Evolutionary conservation across 2,888 invertebrate genomes (phyloP).

Genomic region (Ectropis crepuscularia): DNA sequence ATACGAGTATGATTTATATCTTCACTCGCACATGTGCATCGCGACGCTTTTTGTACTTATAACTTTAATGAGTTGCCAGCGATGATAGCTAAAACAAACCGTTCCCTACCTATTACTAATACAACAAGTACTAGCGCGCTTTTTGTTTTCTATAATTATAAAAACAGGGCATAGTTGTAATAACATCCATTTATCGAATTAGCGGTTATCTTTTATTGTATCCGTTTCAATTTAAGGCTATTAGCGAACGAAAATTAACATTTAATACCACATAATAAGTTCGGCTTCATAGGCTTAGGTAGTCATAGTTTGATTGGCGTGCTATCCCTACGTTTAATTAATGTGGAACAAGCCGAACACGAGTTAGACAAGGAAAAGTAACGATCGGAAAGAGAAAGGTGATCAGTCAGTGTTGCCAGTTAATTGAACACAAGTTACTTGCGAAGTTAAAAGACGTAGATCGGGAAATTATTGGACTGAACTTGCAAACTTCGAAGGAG

Average conservation of each 20-base stretch:
- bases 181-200: conserved; percentile 57
- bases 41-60: conserved; percentile 70
- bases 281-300: conserved; percentile 78
- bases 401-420: conserved; percentile 73
- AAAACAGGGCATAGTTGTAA: conserved; percentile 34
- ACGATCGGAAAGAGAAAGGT: conserved; percentile 56
- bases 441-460: conserved; percentile 64
- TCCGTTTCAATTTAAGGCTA: conserved; percentile 72
- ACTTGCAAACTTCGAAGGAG: conserved; percentile 58
- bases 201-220: conserved; percentile 58
- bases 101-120: conserved; percentile 34
- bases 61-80: conserved; percentile 62
- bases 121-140: conserved; percentile 49
- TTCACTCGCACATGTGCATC: conserved; percentile 78
- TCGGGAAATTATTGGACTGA: conserved; percentile 64
- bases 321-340: conserved; percentile 80
- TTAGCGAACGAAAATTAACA: conserved; percentile 74
- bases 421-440: conserved; percentile 71
- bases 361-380: conserved; percentile 59
- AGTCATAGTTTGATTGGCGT: conserved; percentile 84
- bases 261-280: conserved; percentile 83
- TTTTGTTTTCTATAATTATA: conserved; percentile 45
- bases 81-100: conserved; percentile 54
- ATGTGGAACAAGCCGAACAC: conserved; percentile 72
- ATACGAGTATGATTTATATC: conserved; percentile 82